phyloP scores from a whole-genome alignment of 2,113 vertebrate genomes.

The Lepus timidus region DNA sequence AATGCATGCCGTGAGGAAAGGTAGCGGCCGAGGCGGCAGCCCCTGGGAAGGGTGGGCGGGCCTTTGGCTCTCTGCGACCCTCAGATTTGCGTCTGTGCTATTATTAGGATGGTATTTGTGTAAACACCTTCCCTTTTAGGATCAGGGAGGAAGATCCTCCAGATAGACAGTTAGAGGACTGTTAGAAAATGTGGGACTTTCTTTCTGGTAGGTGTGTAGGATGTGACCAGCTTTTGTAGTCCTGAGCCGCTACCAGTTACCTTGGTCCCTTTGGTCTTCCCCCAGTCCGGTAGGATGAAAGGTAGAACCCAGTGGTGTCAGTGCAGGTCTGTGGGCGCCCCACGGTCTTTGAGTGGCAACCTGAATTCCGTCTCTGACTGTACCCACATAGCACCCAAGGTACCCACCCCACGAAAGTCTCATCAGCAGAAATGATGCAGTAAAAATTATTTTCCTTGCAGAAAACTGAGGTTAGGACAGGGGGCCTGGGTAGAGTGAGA shows the following conservation, averaged over 20 bases:
- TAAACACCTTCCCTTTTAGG: neutral
- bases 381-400: neutral
- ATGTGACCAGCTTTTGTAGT: neutral
- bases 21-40: constrained; percentile 75
- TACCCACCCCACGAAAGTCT: neutral
- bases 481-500: neutral
- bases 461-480: neutral
- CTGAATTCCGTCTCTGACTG: neutral
- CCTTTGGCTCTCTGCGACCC: rapidly evolving
- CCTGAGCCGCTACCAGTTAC: neutral
- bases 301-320: neutral
- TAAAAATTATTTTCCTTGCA: neutral
- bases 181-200: constrained; percentile 51
- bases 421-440: neutral
- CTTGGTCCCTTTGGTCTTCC: neutral
- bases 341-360: neutral
- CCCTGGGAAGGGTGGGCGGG: rapidly evolving
- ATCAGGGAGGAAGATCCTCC: neutral
- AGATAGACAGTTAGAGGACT: neutral
- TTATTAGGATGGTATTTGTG: neutral
- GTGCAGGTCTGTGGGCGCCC: neutral
- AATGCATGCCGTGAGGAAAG: constrained; percentile 92
- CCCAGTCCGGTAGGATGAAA: neutral
- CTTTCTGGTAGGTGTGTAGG: neutral
- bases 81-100: neutral